Conservation (phyloP, 2,797 vertebrate species). For the Molossus molossus region DNA sequence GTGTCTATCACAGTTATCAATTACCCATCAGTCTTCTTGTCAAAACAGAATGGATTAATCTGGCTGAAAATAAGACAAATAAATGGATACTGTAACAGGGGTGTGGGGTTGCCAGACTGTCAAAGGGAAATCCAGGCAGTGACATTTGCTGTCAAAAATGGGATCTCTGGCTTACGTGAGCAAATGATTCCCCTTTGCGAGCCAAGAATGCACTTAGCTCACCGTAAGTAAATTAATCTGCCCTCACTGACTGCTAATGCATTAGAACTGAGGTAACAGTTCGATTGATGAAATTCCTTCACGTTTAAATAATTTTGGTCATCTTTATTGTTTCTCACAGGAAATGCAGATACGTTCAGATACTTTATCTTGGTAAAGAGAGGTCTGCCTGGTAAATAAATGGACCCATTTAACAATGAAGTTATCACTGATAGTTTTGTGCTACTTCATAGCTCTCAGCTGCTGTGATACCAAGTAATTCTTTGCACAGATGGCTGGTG, state of each 20-base stretch:
- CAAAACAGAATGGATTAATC: constrained; percentile 94
- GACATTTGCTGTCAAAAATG: constrained; percentile 97
- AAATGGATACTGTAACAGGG: constrained; percentile 93
- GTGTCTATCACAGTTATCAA: constrained; percentile 95
- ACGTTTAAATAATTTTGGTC: constrained; percentile 86
- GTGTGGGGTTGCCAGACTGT: constrained; percentile 93
- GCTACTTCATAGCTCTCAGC: constrained; percentile 17
- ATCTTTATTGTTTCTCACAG: constrained; percentile 60
- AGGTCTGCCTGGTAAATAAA: constrained; percentile 58
- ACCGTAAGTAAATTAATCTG: constrained; percentile 96
- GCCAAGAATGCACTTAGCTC: constrained; percentile 99
- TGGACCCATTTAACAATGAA: constrained; percentile 46
- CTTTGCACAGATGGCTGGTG: constrained; percentile 75
- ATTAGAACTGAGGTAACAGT: constrained; percentile 92
- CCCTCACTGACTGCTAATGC: constrained; percentile 94
- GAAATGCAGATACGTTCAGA: constrained; percentile 58
- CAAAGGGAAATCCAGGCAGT: constrained; percentile 95
- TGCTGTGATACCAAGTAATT: constrained; percentile 71
- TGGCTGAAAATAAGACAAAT: constrained; percentile 94
- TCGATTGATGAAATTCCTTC: constrained; percentile 88
- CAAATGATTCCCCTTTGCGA: constrained; percentile 94
- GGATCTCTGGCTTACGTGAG: constrained; percentile 95
- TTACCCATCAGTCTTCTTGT: constrained; percentile 94
- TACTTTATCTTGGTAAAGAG: constrained; percentile 68
- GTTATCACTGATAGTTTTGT: constrained; percentile 30